Base-by-base conservation (phyloP, 2,797 vertebrate species). In the Brachyalestes nurse region DNA sequence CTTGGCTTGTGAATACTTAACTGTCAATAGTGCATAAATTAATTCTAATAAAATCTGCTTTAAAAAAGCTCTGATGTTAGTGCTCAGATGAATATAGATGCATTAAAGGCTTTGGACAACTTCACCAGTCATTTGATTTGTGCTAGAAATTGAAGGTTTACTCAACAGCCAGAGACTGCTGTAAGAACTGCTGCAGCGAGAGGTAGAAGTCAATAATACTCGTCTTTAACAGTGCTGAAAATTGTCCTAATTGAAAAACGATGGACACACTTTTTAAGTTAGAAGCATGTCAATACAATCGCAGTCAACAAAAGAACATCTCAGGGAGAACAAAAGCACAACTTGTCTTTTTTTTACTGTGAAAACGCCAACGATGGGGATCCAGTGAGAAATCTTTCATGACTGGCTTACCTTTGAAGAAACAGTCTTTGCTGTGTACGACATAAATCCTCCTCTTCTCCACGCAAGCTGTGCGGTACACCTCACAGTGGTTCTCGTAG, bases 401-500 rank as follows among this genome's bases (percentile, higher is more conserved):
- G 34, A 55, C 16, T 19, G 34, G 13, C n/a, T 85, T 95, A 99
- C 97, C 97, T 99, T 94, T 96, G 90, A 99, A 97, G 94, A 99
- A 98, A 81, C 97, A 99, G 89, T 96, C 96, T 90, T 97, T 97
- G 95, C 94, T 96, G 92, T 95, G 96, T 45, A 95, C 87, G 45
- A 95, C 91, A 70, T 94, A 92, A 88, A 98, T 95, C 76, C 93
- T 94, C 85, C 92, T 95, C 83, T 91, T 92, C 92, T 95, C 93
- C 89, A 97, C 92, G 78, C 97, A 99, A 0, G 97, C 95, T 0
- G 96, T 92, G 49, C 95, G 95, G 86, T 97, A 96, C 66, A 99
- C 93, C 85, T 98, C 95, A 0, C 97, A 99, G 92, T 98, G 97
- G 87, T 98, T 99, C 83, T 98, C 96, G 0, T 99, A 99, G 86